phyloP scores from a whole-genome alignment of 1,140 invertebrate genomes.

The Oedothorax gibbosus region DNA sequence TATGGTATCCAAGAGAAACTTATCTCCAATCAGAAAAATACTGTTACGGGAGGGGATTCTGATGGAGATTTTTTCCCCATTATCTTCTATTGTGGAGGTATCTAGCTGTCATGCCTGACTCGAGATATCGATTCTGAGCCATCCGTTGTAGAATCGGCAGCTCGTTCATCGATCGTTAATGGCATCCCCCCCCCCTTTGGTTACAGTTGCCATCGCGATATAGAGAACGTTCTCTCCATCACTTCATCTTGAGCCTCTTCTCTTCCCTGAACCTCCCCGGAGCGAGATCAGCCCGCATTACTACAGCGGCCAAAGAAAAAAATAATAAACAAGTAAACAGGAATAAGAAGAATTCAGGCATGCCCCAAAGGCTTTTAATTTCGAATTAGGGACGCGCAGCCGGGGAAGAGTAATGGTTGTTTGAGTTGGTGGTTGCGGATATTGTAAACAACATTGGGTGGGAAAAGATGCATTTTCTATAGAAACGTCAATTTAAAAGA shows the following conservation, averaged over 20 bases:
- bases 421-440: too few relatives aligned
- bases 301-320: too few relatives aligned
- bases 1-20: constrained; percentile 1
- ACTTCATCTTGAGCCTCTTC: constrained; percentile 53
- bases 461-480: too few relatives aligned
- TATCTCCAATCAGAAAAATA: constrained; percentile 51
- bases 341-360: neutral
- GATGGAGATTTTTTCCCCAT: constrained; percentile 2
- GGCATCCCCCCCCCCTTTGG: neutral
- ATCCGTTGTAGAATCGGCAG: constrained; percentile 46
- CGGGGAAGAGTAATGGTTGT: neutral
- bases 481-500: too few relatives aligned
- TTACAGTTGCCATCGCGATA: constrained; percentile 52
- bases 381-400: constrained; percentile 10
- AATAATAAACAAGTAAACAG: neutral
- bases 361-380: constrained; percentile 14
- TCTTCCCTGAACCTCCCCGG: neutral
- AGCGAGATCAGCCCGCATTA: constrained; percentile 13
- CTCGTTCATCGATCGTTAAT: constrained; percentile 52
- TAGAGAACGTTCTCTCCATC: constrained; percentile 36
- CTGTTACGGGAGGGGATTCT: constrained; percentile 9
- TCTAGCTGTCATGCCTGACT: constrained; percentile 7
- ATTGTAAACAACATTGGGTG: too few relatives aligned
- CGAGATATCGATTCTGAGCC: constrained; percentile 46
- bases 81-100: constrained; percentile 24